These are phyloP conservation scores for Bubo scandiacus DNA, from an alignment of 2,113 vertebrate genomes.

Conservation along the genomic window DNA sequence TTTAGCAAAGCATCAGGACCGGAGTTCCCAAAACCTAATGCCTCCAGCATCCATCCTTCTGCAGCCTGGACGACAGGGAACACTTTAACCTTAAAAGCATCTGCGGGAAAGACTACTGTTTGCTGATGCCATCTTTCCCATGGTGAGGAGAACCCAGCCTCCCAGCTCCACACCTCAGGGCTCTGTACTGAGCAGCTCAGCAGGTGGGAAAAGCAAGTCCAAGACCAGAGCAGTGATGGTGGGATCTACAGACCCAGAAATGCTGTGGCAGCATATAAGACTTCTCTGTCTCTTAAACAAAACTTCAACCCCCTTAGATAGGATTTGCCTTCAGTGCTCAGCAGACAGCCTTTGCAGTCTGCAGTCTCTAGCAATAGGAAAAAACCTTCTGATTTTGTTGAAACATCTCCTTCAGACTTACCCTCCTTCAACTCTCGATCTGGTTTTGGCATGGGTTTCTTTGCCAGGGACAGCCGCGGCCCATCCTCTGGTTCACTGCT, in stretches of 20 bases:
- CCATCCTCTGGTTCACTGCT: slow-evolving; percentile 81
- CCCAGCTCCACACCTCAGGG: background rate
- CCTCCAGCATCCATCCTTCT: background rate
- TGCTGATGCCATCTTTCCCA: background rate
- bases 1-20: background rate
- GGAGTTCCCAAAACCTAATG: background rate
- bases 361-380: background rate
- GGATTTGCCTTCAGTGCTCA: background rate
- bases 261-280: background rate
- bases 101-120: background rate
- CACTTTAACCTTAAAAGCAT: background rate
- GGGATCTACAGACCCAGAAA: background rate
- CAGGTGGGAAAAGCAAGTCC: background rate
- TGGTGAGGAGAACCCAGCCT: background rate
- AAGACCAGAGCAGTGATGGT: background rate
- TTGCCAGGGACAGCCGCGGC: slow-evolving; percentile 75
- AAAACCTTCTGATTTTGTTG: background rate
- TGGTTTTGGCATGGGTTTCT: slow-evolving; percentile 67
- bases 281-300: background rate
- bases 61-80: background rate
- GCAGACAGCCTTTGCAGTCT: background rate
- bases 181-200: background rate
- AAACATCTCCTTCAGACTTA: slow-evolving; percentile 44
- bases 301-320: background rate
- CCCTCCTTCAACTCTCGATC: slow-evolving; percentile 83